Conservation (phyloP, 2,797 vertebrate species). For the Amazona finschi region DNA sequence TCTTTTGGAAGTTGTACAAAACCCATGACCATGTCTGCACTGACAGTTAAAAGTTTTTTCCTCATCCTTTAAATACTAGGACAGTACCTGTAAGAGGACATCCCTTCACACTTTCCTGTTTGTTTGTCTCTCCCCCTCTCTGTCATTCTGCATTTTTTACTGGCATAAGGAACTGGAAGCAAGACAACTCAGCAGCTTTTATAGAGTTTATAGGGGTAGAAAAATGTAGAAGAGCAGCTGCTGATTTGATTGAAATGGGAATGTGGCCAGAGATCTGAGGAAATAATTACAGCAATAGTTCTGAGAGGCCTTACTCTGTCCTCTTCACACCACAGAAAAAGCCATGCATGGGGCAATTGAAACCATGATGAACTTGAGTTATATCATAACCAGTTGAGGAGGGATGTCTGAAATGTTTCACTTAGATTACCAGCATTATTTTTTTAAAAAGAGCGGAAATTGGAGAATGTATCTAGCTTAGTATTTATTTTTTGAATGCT, state of each 20-base stretch:
- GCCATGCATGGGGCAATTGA: background rate
- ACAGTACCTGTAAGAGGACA: background rate
- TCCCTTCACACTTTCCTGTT: background rate
- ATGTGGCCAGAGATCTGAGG: constrained; percentile 6
- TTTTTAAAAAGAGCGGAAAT: background rate
- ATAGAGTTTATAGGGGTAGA: background rate
- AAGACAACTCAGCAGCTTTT: background rate
- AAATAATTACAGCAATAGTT: constrained; percentile 32
- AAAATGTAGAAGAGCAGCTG: constrained; percentile 28
- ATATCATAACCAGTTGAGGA: background rate
- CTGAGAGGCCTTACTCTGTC: background rate
- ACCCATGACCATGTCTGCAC: background rate
- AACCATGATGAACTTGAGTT: background rate
- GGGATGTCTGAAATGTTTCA: background rate
- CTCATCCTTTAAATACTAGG: background rate
- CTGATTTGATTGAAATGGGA: constrained; percentile 47
- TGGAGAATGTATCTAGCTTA: background rate
- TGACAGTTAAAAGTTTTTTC: background rate
- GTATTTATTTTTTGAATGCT: background rate
- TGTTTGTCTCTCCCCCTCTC: background rate
- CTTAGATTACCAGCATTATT: background rate
- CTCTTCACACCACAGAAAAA: background rate
- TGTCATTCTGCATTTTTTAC: background rate
- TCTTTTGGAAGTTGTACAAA: background rate
- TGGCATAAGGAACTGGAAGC: background rate